A percentile compares a stretch with the other conserved stretches of the same genome.
These are phyloP conservation scores for Aplocera efformata DNA, from an alignment of 2,888 invertebrate species.

Conservation along the genomic window DNA sequence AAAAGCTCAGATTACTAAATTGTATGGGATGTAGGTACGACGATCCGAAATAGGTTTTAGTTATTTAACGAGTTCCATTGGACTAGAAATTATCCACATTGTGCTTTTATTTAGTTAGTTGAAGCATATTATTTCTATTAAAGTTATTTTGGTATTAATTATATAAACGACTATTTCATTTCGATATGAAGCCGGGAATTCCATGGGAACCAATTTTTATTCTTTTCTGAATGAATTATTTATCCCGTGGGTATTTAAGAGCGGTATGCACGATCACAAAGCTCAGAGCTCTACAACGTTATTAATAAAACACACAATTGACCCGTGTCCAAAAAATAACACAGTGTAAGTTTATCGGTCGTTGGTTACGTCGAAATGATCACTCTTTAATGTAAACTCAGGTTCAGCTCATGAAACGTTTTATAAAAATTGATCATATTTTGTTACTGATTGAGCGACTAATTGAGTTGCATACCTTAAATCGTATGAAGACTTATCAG, in stretches of 20 bases:
- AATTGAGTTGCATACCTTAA: no score
- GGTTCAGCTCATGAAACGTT: no score
- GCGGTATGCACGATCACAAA: conserved; percentile 33
- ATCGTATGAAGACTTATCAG: no score
- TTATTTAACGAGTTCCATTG: no score
- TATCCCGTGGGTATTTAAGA: conserved; percentile 34
- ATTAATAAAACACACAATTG: conserved; percentile 51
- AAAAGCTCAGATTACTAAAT: neutral
- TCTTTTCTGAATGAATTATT: conserved; percentile 22
- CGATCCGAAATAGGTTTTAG: no score
- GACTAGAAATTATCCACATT: no score
- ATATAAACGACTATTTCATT: neutral
- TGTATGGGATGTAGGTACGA: neutral
- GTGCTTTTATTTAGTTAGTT: no score
- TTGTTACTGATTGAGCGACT: no score
- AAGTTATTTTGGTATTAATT: neutral
- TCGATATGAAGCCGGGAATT: conserved; percentile 14
- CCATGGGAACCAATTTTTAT: conserved; percentile 29
- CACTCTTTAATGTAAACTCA: no score
- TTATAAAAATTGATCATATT: no score
- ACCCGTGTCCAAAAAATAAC: conserved; percentile 31
- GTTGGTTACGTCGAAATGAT: no score
- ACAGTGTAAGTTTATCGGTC: conserved; percentile 13
- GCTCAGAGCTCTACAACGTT: conserved; percentile 37
- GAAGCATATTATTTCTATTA: neutral